Percentiles rank a stretch among this genome's conserved stretches.
Evolutionary conservation across 2,113 vertebrate genomes (phyloP).

Genomic region (Choloepus hoffmanni): DNA sequence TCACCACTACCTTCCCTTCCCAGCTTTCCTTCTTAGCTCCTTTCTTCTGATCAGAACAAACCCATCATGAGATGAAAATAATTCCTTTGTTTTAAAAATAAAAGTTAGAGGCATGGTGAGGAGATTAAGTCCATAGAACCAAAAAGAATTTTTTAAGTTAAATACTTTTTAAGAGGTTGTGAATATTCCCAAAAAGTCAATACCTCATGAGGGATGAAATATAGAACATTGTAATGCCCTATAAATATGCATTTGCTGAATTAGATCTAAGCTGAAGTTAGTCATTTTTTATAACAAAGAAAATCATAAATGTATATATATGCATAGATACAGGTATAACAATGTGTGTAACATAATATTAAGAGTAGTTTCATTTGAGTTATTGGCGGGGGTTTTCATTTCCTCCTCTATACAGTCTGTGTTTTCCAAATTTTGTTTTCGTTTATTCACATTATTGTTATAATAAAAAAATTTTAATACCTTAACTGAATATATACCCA

Average conservation of each 20-base stretch:
- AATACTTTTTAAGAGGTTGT: neutral
- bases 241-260: neutral
- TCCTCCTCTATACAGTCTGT: neutral
- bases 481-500: neutral
- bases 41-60: neutral
- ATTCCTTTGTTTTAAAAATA: slow-evolving; percentile 6
- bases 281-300: neutral
- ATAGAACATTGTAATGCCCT: neutral
- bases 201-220: neutral
- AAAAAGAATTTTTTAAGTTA: neutral
- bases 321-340: neutral
- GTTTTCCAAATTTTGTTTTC: neutral
- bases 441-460: neutral
- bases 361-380: neutral
- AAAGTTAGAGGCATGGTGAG: neutral
- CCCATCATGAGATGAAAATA: neutral
- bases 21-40: neutral
- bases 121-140: neutral
- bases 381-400: neutral
- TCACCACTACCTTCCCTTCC: neutral
- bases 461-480: neutral
- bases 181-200: slow-evolving; percentile 15
- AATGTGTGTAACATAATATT: neutral
- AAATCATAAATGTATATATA: neutral
- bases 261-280: neutral